phyloP scores from a whole-genome alignment of 2,113 vertebrate genomes.

The Tetrao urogallus region DNA sequence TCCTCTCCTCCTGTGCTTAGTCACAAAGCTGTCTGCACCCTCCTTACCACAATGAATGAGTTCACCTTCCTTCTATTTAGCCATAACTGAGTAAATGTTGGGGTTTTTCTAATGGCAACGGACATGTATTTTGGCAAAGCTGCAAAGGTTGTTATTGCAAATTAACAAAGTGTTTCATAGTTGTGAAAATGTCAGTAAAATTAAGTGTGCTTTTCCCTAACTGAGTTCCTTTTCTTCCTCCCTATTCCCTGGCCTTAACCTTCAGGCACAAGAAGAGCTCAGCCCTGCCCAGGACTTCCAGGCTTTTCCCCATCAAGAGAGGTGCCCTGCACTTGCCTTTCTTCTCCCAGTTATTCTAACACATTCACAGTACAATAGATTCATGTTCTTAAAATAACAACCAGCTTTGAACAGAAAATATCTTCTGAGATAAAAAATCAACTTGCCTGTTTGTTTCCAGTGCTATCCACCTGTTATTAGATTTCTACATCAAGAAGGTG shows the following conservation, averaged over 20 bases:
- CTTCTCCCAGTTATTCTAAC: background rate
- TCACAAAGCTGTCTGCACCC: background rate
- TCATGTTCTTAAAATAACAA: background rate
- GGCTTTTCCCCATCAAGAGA: background rate
- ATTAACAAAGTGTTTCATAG: background rate
- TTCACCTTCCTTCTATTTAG: background rate
- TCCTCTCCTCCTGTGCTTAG: background rate
- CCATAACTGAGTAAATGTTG: background rate
- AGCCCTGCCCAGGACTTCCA: background rate
- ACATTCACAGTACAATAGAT: background rate
- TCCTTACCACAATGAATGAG: background rate
- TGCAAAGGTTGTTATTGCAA: background rate
- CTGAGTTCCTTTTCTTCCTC: background rate
- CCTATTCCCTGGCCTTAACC: background rate
- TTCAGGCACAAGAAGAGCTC: background rate
- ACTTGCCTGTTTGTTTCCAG: background rate
- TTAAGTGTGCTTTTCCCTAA: background rate
- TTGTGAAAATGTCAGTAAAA: constrained; percentile 35
- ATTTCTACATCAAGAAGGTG: background rate
- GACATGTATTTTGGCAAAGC: background rate
- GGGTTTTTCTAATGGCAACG: background rate
- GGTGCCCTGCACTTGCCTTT: background rate
- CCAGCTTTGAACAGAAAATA: background rate
- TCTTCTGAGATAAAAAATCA: background rate
- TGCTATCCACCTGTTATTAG: background rate